phyloP scores from a whole-genome alignment of 2,113 vertebrate genomes.

The Tragelaphus scriptus region DNA sequence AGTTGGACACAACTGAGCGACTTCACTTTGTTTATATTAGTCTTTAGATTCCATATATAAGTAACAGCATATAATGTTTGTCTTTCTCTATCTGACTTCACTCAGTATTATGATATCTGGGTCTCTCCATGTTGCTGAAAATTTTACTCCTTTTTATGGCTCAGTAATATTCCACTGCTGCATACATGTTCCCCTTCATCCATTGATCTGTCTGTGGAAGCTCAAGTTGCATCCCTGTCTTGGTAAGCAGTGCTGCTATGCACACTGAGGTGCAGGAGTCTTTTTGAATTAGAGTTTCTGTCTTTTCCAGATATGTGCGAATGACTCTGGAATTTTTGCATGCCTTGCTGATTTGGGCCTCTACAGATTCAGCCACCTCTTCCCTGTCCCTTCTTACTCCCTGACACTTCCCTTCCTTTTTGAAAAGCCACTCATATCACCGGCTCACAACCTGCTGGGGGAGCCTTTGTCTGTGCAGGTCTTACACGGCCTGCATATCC shows the following conservation, averaged over 20 bases:
- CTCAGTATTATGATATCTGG: not conserved
- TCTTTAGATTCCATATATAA: not conserved
- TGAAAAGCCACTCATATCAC: not conserved
- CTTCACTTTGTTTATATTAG: not conserved
- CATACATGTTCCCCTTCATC: not conserved
- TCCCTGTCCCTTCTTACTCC: not conserved
- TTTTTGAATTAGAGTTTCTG: not conserved
- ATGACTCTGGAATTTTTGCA: not conserved
- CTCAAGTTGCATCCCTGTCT: not conserved
- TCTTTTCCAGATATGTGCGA: not conserved
- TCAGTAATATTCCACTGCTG: not conserved
- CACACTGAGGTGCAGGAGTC: not conserved
- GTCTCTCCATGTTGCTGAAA: not conserved
- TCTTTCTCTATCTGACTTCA: not conserved
- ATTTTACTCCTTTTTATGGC: not conserved
- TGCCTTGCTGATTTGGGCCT: not conserved
- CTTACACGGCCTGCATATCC: not conserved
- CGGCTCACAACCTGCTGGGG: not conserved
- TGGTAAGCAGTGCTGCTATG: not conserved
- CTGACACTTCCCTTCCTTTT: too few species aligned
- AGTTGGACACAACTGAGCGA: too few species aligned
- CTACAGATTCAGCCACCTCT: accelerated
- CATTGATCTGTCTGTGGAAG: not conserved
- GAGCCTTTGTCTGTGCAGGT: not conserved
- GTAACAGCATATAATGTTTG: not conserved